These are phyloP conservation scores for Catocala fraxini DNA, from an alignment of 2,888 invertebrate genomes.

Conservation along the genomic window DNA sequence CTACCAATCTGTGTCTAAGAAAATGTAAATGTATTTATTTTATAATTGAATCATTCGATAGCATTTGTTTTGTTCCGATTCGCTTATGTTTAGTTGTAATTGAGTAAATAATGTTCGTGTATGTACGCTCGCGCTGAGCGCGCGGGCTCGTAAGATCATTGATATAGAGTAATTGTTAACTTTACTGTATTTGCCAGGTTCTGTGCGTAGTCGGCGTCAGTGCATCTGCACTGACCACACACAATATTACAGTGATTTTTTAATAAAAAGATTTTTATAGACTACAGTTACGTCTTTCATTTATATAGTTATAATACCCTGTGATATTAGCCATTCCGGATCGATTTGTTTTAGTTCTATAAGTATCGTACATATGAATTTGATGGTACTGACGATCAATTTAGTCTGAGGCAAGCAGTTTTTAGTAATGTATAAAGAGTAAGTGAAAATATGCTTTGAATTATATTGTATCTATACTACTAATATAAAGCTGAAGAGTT, in stretches of 20 bases:
- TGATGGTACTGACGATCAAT: no score
- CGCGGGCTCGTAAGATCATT: slow-evolving; percentile 67
- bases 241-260: slow-evolving; percentile 84
- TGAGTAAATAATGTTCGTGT: slow-evolving; percentile 69
- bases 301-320: slow-evolving; percentile 1
- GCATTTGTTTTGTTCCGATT: slow-evolving; percentile 73
- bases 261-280: slow-evolving; percentile 85
- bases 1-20: slow-evolving; percentile 57
- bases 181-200: slow-evolving; percentile 69
- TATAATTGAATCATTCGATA: slow-evolving; percentile 74
- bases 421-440: no score
- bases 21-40: slow-evolving; percentile 80
- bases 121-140: slow-evolving; percentile 62
- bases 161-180: slow-evolving; percentile 72
- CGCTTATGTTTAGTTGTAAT: slow-evolving; percentile 79
- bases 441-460: no score
- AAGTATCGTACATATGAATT: no score
- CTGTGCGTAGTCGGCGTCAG: slow-evolving; percentile 67
- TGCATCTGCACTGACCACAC: slow-evolving; percentile 61
- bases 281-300: slow-evolving; percentile 63
- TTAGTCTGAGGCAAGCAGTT: no score
- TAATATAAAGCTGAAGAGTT: no score
- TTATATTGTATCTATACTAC: no score
- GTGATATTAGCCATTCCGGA: no score
- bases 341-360: no score